Conservation (phyloP, 2,888 invertebrate species). For the Caenorhabditis wallacei region DNA sequence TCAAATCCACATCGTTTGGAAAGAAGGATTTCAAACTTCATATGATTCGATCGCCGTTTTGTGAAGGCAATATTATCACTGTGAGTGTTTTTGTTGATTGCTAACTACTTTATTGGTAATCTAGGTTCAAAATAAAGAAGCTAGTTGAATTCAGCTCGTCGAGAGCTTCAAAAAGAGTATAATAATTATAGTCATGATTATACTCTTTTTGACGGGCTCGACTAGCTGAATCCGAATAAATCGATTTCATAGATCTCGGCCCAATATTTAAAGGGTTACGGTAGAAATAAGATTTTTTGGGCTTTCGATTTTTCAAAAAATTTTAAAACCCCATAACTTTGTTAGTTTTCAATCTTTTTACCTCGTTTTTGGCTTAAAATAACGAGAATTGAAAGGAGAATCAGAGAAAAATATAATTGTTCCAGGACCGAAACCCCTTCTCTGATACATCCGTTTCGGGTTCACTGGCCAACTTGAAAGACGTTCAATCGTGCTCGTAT, state of each 20-base stretch:
- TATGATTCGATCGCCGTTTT: constrained; percentile 27
- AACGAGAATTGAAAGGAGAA: no score
- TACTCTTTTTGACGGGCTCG: no score
- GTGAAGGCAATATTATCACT: constrained; percentile 27
- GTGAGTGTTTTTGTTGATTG: constrained; percentile 12
- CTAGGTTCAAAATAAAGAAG: no score
- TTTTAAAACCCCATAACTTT: background rate
- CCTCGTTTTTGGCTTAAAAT: background rate
- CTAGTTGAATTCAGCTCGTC: background rate
- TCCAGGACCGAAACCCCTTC: background rate
- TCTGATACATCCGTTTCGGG: background rate
- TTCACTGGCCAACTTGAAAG: background rate
- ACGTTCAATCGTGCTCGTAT: background rate
- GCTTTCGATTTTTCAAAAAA: background rate
- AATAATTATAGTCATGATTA: no score
- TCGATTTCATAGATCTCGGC: no score
- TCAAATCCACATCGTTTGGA: constrained; percentile 27
- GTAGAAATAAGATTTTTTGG: background rate
- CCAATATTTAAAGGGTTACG: no score
- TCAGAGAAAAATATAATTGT: no score
- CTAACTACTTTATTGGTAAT: no score
- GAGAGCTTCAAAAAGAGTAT: background rate
- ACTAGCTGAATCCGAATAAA: no score
- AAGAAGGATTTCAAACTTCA: constrained; percentile 1
- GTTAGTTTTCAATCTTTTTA: background rate